These are phyloP conservation scores for Danaus plexippus DNA, from an alignment of 1,140 invertebrate genomes.

Conservation along the genomic window DNA sequence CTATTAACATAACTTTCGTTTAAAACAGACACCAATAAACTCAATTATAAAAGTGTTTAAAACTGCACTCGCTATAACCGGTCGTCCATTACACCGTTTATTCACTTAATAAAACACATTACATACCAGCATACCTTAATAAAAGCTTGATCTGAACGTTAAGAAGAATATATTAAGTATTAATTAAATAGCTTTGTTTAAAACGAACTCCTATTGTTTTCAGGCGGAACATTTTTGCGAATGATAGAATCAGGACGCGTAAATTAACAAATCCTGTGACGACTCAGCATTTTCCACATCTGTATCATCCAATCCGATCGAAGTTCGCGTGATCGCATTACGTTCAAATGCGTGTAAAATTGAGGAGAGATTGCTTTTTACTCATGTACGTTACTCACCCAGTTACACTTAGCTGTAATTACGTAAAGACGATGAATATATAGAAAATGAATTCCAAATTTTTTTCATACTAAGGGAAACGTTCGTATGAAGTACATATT, in stretches of 20 bases:
- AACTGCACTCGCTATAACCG: slow-evolving; percentile 20
- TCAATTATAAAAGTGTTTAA: slow-evolving; percentile 40
- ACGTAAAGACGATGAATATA: too few species aligned
- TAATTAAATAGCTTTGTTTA: slow-evolving; percentile 3
- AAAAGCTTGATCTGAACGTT: too few species aligned
- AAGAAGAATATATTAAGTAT: too few species aligned
- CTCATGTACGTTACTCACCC: slow-evolving; percentile 21
- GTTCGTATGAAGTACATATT: too few species aligned
- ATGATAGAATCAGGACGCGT: background rate
- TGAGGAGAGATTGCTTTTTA: slow-evolving; percentile 54
- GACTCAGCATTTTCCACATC: too few species aligned
- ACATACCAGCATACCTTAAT: too few species aligned
- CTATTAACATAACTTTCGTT: too few species aligned
- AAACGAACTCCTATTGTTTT: slow-evolving; percentile 7
- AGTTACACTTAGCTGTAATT: slow-evolving; percentile 32
- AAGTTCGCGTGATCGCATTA: slow-evolving; percentile 39
- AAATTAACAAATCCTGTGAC: too few species aligned
- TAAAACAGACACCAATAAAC: slow-evolving; percentile 26
- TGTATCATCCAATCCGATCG: too few species aligned
- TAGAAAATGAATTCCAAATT: too few species aligned
- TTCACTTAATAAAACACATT: too few species aligned
- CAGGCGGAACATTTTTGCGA: slow-evolving; percentile 8
- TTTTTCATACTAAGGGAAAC: background rate
- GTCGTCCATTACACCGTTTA: slow-evolving; percentile 25
- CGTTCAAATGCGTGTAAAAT: slow-evolving; percentile 61